Conservation (phyloP, 1,140 invertebrate genomes). For the Euglossa dilemma region DNA sequence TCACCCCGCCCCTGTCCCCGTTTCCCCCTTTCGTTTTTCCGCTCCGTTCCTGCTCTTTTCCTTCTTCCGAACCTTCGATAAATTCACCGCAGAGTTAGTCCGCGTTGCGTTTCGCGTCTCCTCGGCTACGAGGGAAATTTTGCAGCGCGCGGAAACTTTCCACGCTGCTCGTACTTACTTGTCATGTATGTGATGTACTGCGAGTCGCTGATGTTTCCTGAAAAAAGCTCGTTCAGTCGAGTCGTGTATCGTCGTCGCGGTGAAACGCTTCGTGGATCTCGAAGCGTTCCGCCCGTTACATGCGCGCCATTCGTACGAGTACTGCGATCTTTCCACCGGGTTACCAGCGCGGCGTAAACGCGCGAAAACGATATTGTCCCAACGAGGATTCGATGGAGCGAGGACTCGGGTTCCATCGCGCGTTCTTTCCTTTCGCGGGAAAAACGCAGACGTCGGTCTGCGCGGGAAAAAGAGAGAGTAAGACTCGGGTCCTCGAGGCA, state of each 20-base stretch:
- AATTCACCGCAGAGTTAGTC: conserved; percentile 3
- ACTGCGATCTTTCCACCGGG: neutral
- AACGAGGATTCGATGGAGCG: too few relatives aligned
- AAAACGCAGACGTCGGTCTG: neutral
- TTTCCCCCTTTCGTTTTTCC: conserved; percentile 9
- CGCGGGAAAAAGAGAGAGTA: neutral
- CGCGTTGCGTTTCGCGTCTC: neutral
- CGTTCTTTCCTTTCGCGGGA: too few relatives aligned
- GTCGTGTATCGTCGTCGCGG: conserved; percentile 68
- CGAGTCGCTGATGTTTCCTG: conserved; percentile 82
- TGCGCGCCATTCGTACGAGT: neutral
- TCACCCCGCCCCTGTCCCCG: neutral
- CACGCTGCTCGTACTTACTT: conserved; percentile 77
- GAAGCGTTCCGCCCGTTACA: conserved; percentile 23
- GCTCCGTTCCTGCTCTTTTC: neutral
- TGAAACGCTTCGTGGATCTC: conserved; percentile 42
- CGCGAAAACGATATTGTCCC: too few relatives aligned
- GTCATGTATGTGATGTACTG: conserved; percentile 82
- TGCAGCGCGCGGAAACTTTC: neutral
- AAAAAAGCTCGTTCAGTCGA: conserved; percentile 80
- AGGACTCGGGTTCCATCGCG: too few relatives aligned
- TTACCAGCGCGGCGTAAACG: too few relatives aligned
- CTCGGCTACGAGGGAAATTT: neutral
- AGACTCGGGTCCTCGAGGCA: neutral
- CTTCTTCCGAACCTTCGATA: neutral